Percentiles rank a stretch among this genome's conserved stretches.
These are phyloP conservation scores for Limnephilus lunatus DNA, from an alignment of 2,888 invertebrate genomes.

Conservation along the genomic window DNA sequence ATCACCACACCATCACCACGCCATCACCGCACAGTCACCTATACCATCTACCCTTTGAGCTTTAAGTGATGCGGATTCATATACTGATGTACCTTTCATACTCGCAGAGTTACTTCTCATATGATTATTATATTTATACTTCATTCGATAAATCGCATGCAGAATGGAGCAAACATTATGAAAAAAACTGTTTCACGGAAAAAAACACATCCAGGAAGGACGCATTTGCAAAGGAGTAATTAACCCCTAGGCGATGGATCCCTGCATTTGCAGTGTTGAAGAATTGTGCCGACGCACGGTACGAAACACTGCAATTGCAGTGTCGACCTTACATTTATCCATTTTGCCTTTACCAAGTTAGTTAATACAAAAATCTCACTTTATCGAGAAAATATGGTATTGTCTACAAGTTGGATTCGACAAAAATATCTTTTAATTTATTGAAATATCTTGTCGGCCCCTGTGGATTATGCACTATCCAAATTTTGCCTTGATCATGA, in stretches of 20 bases:
- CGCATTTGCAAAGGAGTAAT: neutral
- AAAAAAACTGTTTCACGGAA: neutral
- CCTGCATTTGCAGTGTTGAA: too few relatives aligned
- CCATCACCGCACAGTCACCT: slow-evolving; percentile 6
- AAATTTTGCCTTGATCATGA: too few relatives aligned
- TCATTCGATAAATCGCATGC: neutral
- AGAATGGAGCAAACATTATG: neutral
- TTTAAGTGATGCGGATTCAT: slow-evolving; percentile 34
- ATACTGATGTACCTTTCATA: slow-evolving; percentile 44
- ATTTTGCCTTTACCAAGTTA: too few relatives aligned
- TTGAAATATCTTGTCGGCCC: too few relatives aligned
- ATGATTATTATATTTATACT: neutral
- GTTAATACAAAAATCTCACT: too few relatives aligned
- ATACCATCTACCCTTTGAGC: neutral
- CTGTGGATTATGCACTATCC: neutral
- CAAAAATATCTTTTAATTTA: too few relatives aligned
- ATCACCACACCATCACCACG: neutral
- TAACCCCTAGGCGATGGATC: neutral
- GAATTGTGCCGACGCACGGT: too few relatives aligned
- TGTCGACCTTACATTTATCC: too few relatives aligned
- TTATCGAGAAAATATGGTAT: too few relatives aligned
- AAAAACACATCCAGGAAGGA: neutral
- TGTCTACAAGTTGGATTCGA: too few relatives aligned
- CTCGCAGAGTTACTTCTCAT: slow-evolving; percentile 37
- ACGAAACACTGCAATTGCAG: too few relatives aligned